Evolutionary conservation across 2,888 invertebrate species (phyloP), one percentile per base, ranked within the genome.

Genomic region (Alcis repandata): DNA sequence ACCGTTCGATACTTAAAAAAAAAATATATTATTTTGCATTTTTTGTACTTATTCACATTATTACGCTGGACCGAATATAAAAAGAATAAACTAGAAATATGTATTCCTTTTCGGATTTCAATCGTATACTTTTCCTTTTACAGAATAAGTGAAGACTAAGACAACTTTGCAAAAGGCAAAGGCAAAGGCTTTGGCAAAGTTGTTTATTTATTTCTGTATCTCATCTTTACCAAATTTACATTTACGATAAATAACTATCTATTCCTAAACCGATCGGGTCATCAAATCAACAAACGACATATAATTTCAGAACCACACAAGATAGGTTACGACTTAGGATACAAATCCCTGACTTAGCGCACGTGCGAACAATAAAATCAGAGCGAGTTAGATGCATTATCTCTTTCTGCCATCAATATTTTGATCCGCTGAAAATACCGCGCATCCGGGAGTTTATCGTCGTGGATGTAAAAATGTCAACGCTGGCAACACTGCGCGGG

Each of bases 381-480:
- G 74, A 78, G 71, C 78, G 78, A 38, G 52, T 17, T 15, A 32
- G 10, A 45, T 78, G 73, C 71, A 73, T 75, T 75, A 80, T 77
- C 77, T 76, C 71, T 77, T 20, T 73, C 73, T 75, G 77, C 72
- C 73, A 77, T 77, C 80, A 85, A 89, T 84, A 88, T 87, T 88
- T 87, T 85, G 86, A 89, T 88, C 80, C 79, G 73, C 73, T 84
- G 84, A 78, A 73, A 87, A 86, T 86, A 86, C 79, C 75, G 75
- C 67, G 82, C 87, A 87, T 89, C 89, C 90, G 89, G 80, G 73
- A 85, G 90, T 91, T 90, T 90, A 91, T 86, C 79, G 79, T 74
- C 53, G 78, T 74, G 75, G 75, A 80, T 82, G 84, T 91, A 90
- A 92, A 91, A 86, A 87, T 83, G 85, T 91, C 91, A 88, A 74